These are phyloP conservation scores for Xanthia togata DNA, from an alignment of 2,888 invertebrate species.

Conservation along the genomic window DNA sequence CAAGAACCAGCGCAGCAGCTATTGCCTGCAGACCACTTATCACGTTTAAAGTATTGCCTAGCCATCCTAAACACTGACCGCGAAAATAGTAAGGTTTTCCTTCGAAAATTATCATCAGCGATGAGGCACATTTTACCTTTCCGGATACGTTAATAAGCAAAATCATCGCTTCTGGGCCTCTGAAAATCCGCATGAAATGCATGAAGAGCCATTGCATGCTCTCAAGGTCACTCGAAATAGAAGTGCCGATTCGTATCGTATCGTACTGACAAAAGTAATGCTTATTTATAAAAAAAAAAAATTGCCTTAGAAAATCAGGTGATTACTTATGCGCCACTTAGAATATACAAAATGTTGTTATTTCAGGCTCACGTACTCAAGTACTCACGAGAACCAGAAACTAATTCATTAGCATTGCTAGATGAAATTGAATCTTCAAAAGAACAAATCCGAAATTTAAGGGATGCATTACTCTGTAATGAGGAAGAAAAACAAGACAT, in stretches of 20 bases:
- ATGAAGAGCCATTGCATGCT: too few relatives aligned
- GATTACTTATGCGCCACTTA: too few relatives aligned
- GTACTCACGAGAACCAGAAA: conserved; percentile 66
- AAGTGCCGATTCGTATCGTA: too few relatives aligned
- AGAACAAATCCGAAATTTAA: conserved; percentile 80
- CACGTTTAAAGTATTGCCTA: too few relatives aligned
- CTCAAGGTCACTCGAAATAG: too few relatives aligned
- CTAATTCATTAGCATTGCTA: conserved; percentile 73
- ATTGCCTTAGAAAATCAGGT: too few relatives aligned
- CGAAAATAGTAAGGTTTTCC: neutral
- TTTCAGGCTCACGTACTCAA: conserved; percentile 40
- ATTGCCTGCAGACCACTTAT: too few relatives aligned
- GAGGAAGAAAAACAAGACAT: conserved; percentile 83
- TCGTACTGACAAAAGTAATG: too few relatives aligned
- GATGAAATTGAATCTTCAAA: conserved; percentile 82
- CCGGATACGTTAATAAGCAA: too few relatives aligned
- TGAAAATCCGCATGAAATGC: neutral
- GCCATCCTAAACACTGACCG: too few relatives aligned
- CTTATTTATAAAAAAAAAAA: too few relatives aligned
- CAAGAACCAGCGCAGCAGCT: too few relatives aligned
- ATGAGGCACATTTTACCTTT: neutral
- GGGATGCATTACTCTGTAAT: conserved; percentile 77
- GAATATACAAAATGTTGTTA: neutral
- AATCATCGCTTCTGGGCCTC: neutral
- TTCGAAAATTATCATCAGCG: neutral